Base-by-base conservation (phyloP, 2,113 vertebrate genomes). In the Epinephelus lanceolatus region DNA sequence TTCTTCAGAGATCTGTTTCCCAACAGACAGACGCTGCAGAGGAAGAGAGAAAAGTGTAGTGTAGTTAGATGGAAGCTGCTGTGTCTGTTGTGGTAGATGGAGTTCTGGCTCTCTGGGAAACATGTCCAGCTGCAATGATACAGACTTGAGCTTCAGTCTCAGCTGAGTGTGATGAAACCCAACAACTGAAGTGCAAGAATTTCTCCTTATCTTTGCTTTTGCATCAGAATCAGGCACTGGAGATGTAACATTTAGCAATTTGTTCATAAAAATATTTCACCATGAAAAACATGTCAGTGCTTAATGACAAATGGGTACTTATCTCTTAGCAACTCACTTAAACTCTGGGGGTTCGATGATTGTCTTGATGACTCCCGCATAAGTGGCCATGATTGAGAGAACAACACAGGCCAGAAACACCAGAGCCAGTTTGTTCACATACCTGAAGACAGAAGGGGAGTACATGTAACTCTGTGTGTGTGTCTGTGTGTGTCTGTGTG, bases 321-420 rank as follows among this genome's bases (percentile, higher is more conserved):
- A 13, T 23, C 61, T 52, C 4, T 52, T 1, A 0, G 9, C n/a
- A 55, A 93, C 97, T 97, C 89, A 99, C 98, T 91, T 95, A 40
- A 97, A 93, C 45, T 96, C 89, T 0, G 97, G 96, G 0, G 96
- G 96, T 23, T 94, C 93, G 17, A 99, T 96, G 83, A 93, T 71
- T 0, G 96, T 96, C 89, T 97, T 97, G 94, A 99, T 95, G 85
- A 96, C 98, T 8, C 98, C 98, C 1, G 98, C 98, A 5, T 99
- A 99, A 71, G 97, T 97, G 65, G 98, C 97, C 83, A 99, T 89
- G 87, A 99, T 98, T 45, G 98, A 99, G 17, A 99, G 96, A 89
- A 98, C 94, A 63, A 99, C 98, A 8, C 98, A 99, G 81, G 97
- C 95, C 86, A 99, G 95, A 93, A 99, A 99, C 77, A 99, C 98